These are phyloP conservation scores for cat (Felis catus) DNA, from an alignment of 2,113 vertebrate genomes.

Conservation along the genomic window DNA sequence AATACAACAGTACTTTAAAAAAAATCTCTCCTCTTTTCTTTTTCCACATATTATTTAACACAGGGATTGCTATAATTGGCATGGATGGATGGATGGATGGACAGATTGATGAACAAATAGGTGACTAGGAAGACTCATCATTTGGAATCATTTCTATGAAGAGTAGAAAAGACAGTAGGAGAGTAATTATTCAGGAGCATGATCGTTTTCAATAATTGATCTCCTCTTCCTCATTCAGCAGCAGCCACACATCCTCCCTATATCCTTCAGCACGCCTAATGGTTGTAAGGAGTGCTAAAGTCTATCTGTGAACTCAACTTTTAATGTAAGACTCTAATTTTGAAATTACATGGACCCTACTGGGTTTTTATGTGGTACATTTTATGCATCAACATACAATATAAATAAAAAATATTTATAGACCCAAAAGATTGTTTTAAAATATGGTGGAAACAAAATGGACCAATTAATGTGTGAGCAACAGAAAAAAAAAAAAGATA, in stretches of 20 bases:
- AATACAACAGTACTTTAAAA: not conserved
- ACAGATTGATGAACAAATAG: not conserved
- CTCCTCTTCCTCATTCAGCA: not conserved
- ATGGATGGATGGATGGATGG: not conserved
- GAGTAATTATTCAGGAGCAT: not conserved
- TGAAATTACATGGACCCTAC: not conserved
- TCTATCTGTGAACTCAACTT: not conserved
- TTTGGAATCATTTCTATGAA: not conserved
- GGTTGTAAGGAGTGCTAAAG: not conserved
- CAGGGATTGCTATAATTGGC: not conserved
- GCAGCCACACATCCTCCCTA: too few relatives aligned
- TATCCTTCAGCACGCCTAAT: not conserved
- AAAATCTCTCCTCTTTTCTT: not conserved
- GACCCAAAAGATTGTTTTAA: not conserved
- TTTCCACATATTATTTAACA: not conserved
- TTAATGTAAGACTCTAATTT: not conserved
- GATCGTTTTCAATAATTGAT: not conserved
- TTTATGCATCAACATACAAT: not conserved
- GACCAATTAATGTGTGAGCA: not conserved
- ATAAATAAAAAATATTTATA: not conserved
- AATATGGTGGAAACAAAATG: not conserved
- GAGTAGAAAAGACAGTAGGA: not conserved
- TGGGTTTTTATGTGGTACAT: not conserved
- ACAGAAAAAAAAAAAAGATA: not conserved
- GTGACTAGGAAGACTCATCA: not conserved